Evolutionary conservation across 2,113 vertebrate species (phyloP), one percentile per base, ranked within the genome.

Genomic region (Cochlearius cochlearius): DNA sequence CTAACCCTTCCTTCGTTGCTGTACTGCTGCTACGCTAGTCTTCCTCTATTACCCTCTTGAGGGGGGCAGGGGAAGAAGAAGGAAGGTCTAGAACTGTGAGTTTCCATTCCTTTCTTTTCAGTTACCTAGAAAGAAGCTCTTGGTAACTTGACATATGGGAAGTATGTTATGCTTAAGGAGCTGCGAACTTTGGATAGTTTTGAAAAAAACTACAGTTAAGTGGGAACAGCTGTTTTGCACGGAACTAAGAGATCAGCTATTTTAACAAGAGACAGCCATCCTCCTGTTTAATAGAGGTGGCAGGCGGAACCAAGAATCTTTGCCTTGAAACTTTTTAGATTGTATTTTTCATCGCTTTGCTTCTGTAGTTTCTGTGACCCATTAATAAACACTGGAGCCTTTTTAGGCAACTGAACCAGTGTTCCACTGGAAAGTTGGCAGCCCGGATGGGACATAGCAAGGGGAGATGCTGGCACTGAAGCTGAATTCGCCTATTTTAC

Each of bases 361-460:
- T 94, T 68, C 88, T 84, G 29, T 43, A 69, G 71, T 64, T 86
- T 89, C 56, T 92, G 50, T 90, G 56, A 68, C 32, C 75, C 29
- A 23, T 38, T 89, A 78, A 76, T 32, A 81, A 67, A 50, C 8
- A 21, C 38, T 52, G 60, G 47, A 95, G 68, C 58, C 50, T 80
- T 88, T 83, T 84, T 36, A 88, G 90, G 86, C 41, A 52, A 72
- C 47, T 66, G 32, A 88, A 59, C 23, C 83, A 63, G 27, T 22
- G 41, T 89, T 96, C 82, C 90, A 68, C 45, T 86, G 72, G 90
- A 96, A 97, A 93, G 41, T 2, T 96, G 92, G 96, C 96, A 96
- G 55, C 67, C 87, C 17, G 2, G 53, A 88, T 14, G 23, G n/a
- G 73, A 97, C 86, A 94, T 84, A 90, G 49, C 88, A 87, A 59